Evolutionary conservation across 2,888 invertebrate genomes (phyloP), one percentile per base, ranked within the genome.

Genomic region (Elegia similella): DNA sequence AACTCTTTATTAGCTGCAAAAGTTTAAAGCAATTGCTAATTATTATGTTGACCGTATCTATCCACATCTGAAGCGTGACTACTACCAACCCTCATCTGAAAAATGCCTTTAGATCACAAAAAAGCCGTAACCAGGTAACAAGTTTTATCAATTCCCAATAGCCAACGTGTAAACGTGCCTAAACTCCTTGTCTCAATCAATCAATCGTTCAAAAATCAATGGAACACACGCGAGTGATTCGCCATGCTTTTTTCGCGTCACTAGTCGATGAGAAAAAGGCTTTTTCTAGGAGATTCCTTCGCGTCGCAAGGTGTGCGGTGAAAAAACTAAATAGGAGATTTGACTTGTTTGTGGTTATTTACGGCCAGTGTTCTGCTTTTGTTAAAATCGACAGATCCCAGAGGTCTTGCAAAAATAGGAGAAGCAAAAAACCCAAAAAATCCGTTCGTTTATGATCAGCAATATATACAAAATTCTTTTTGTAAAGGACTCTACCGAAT

Each of bases 281-380:
- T 64, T 71, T 70, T 73, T 72, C 72, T 62, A 63, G 60, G 64
- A 65, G 71, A 75, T 72, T 72, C 74, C 68, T 70, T 72, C 72
- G 69, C 67, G 75, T 82, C 80, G 80, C 82, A 70, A 79, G 81
- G 72, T 77, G 75, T 73, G 61, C 62, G 58, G 58, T 55, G 46
- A 55, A 55, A 47, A 47, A 55, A 47, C 34, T 57, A 60, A 62
- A 62, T 76, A 78, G 78, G 77, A 82, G 75, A 76, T 86, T 85
- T 82, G 84, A 86, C 86, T 84, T 82, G 74, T 86, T 84, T 82
- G 75, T 77, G 72, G 73, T 77, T 69, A 77, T 78, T 82, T 80
- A 74, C 68, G 71, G 74, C 67, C 70, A 75, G 80, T 76, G 73
- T 66, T 61, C 62, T 59, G 52, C 71, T 67, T 71, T 84, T 85